Percentiles rank a stretch among this genome's conserved stretches.
phyloP scores from a whole-genome alignment of 1,140 invertebrate genomes.

The Aphis gossypii region DNA sequence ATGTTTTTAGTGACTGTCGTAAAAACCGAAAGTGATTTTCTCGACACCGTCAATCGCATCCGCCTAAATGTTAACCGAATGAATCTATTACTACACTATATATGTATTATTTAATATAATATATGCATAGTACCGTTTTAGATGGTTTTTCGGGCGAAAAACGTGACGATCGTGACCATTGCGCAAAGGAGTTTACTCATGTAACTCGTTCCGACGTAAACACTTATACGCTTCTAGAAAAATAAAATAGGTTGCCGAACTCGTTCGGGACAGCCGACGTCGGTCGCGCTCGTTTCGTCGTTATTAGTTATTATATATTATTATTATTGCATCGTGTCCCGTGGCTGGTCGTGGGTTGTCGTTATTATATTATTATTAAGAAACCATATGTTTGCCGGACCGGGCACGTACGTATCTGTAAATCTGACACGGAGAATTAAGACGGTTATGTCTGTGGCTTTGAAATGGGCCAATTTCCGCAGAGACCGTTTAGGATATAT shows the following conservation, averaged over 20 bases:
- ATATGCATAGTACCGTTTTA: neutral
- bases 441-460: conserved; percentile 49
- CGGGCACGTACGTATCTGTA: conserved; percentile 47
- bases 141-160: neutral
- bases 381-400: conserved; percentile 45
- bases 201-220: neutral
- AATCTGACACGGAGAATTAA: conserved; percentile 49
- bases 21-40: neutral
- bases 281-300: neutral
- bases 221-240: neutral
- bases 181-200: neutral
- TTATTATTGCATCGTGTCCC: neutral
- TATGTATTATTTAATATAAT: too few species aligned
- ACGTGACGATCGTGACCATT: neutral
- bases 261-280: neutral
- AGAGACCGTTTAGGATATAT: neutral
- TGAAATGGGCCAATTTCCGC: conserved; percentile 47
- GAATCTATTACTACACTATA: neutral
- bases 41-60: too few species aligned
- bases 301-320: neutral
- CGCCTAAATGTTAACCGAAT: neutral
- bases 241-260: neutral
- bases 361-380: conserved; percentile 24
- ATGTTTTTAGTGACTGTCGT: neutral
- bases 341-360: neutral